phyloP scores from a whole-genome alignment of 2,113 vertebrate genomes.

The Heterocephalus glaber region DNA sequence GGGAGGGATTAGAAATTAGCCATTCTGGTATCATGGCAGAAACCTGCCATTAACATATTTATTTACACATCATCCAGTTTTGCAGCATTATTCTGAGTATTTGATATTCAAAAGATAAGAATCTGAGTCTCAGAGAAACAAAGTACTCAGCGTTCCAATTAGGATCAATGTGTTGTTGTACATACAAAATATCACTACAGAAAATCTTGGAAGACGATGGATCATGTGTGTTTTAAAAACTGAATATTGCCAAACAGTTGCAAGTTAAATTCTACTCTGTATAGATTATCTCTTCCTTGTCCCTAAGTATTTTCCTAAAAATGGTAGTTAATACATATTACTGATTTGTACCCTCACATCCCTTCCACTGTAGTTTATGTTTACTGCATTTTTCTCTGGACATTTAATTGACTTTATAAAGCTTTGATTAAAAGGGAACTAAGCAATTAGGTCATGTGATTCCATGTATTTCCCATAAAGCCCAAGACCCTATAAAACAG shows the following conservation, averaged over 20 bases:
- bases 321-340: neutral
- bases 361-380: neutral
- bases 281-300: neutral
- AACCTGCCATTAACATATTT: constrained; percentile 43
- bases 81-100: constrained; percentile 40
- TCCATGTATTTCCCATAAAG: neutral
- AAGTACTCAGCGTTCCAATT: constrained; percentile 72
- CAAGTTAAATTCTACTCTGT: constrained; percentile 31
- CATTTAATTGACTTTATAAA: constrained; percentile 44
- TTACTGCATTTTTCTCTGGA: constrained; percentile 32
- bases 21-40: constrained; percentile 33
- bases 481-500: constrained; percentile 11
- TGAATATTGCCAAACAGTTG: neutral
- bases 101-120: constrained; percentile 74
- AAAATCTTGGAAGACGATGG: constrained; percentile 21
- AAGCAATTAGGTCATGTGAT: constrained; percentile 14
- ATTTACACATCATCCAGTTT: constrained; percentile 30
- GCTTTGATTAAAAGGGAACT: constrained; percentile 42
- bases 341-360: constrained; percentile 5
- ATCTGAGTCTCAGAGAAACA: constrained; percentile 68
- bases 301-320: neutral
- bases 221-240: constrained; percentile 42
- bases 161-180: constrained; percentile 13
- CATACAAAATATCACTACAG: constrained; percentile 52
- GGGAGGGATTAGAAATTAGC: constrained; percentile 56